Percentiles rank a stretch among this genome's conserved stretches.
These are phyloP conservation scores for Malthinus flaveolus DNA, from an alignment of 2,888 invertebrate species.

Conservation along the genomic window DNA sequence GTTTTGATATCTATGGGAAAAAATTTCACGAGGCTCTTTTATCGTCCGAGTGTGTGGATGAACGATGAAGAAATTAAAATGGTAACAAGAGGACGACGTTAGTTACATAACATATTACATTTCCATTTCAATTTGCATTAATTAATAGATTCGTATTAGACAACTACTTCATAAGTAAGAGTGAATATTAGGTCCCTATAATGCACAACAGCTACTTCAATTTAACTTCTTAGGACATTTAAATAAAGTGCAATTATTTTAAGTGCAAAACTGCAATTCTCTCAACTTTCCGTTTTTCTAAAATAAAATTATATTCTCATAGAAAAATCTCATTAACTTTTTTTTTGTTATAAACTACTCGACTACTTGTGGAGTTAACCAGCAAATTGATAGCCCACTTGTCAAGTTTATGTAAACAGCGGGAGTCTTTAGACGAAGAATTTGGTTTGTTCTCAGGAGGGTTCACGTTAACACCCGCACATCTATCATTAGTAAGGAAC, in stretches of 20 bases:
- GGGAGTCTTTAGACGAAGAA: conserved; percentile 37
- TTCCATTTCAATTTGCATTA: no score
- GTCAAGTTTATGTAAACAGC: conserved; percentile 40
- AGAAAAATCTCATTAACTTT: background rate
- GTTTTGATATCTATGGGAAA: background rate
- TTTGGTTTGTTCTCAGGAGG: conserved; percentile 38
- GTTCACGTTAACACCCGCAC: conserved; percentile 44
- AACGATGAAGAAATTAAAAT: no score
- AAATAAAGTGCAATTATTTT: background rate
- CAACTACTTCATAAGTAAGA: no score
- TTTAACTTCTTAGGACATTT: no score
- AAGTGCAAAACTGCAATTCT: background rate
- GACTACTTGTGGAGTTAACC: conserved; percentile 17
- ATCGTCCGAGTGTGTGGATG: no score
- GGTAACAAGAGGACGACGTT: background rate
- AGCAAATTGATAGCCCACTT: conserved; percentile 32
- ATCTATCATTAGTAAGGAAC: conserved; percentile 33
- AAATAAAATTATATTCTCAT: no score
- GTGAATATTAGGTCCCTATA: no score
- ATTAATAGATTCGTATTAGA: no score
- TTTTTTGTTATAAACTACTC: background rate
- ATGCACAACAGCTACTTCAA: no score
- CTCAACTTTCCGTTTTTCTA: no score
- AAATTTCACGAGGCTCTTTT: background rate
- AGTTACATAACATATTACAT: no score